Base-by-base conservation (phyloP, 2,113 vertebrate species). In the Pseudonaja textilis region DNA sequence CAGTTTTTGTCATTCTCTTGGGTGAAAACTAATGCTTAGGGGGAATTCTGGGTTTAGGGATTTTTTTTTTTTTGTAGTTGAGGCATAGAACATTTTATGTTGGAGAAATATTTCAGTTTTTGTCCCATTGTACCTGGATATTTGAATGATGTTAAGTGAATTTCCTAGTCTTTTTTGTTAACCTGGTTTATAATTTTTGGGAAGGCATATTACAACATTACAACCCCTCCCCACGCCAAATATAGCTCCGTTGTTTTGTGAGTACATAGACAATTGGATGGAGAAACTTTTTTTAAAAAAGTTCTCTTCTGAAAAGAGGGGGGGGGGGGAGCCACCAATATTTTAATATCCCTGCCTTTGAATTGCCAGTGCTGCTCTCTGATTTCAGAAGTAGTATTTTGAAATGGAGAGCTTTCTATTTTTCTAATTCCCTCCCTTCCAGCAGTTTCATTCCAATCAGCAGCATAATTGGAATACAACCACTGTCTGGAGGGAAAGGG, bases 381-480 rank as follows among this genome's bases (percentile, higher is more conserved):
- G 93, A 88, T 96, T 94, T 92, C 85, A 93, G 91, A 89, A 95
- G 94, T 39, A 93, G 90, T 94, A 74, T 5, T 95, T 59, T 8
- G 85, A 91, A 94, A 95, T 92, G 90, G 0, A 94, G 87, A 90
- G n/a, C 88, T 92, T 74, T 81, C 91, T 89, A 89, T 94, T 96
- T 95, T 0, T 74, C 94, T 94, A 90, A 69, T 69, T 74, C 92
- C 91, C 94, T 88, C 96, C 93, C 94, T 92, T 95, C 91, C 95
- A 95, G 93, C 95, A 95, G 95, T 94, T 96, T 98, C 96, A 97
- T 98, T 98, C 97, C 97, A 96, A 95, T 97, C 97, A 96, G 95
- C 96, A 97, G 94, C 97, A 97, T 98, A 98, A 97, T 97, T 97
- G 97, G 97, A 98, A 97, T 97, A 97, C 97, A 97, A 94, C 96